Evolutionary conservation across 2,797 vertebrate genomes (phyloP), one percentile per base, ranked within the genome.

Genomic region (Sebastes diploproa): DNA sequence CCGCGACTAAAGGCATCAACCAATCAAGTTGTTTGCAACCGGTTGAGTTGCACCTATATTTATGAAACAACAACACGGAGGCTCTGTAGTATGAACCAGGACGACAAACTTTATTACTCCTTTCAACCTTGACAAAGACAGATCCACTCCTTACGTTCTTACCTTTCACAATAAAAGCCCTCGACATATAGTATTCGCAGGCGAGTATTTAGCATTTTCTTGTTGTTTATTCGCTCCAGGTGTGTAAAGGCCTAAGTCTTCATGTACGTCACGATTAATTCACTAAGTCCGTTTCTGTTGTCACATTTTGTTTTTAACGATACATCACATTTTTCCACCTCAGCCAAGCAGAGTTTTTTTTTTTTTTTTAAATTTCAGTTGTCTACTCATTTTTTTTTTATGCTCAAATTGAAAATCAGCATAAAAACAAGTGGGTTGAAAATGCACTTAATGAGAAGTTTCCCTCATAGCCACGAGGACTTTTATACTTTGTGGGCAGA

Each of bases 401-500:
- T 50, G 42, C 2, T 1, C 50, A 64, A 58, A 59, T 78, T 67
- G 23, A 54, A 61, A 30, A 67, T 32, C 30, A 32, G 38, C 67
- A 72, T 64, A 27, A 68, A 67, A 36, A 58, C 62, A 77, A 29
- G n/a, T 68, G 18, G 56, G 30, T 56, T 54, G 13, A 74, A 74
- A 81, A 73, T 14, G 2, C 46, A 77, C 20, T 54, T 60, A 23
- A 63, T 62, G 50, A 77, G 61, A 68, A 27, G 50, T 74, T 85
- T 77, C 10, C 58, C 30, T 75, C 10, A 77, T 81, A 68, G 58
- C 62, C 25, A 38, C 52, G 30, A 76, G 59, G 27, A 80, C 55
- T 72, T 74, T 46, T 71, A 34, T 30, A 70, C 27, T 58, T 81
- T 66, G 55, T 58, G 70, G 61, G 56, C 59, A 80, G 68, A 81